Conservation (phyloP, 2,888 invertebrate genomes). For the Bimastos eiseni region DNA sequence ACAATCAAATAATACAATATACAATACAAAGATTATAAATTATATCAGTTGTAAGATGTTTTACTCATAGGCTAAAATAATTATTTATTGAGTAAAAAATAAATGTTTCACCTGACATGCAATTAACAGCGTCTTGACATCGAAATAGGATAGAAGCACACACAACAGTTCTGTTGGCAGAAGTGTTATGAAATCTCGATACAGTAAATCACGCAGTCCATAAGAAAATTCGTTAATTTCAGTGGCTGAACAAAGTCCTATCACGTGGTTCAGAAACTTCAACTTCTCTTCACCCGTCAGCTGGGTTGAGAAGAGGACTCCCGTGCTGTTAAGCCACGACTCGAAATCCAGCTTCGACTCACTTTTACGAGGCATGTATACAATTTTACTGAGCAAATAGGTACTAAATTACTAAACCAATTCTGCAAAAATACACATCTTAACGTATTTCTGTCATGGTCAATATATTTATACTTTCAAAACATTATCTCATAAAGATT, state of each 20-base stretch:
- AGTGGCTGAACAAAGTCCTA: not conserved
- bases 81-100: not conserved
- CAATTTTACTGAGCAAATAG: not conserved
- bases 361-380: not conserved
- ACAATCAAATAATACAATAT: no score
- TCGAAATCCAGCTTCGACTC: not conserved
- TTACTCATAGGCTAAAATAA: no score
- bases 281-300: not conserved
- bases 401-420: not conserved
- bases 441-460: not conserved
- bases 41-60: no score
- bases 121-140: not conserved
- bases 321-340: not conserved
- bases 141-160: not conserved
- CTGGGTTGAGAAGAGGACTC: not conserved
- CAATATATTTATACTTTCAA: not conserved
- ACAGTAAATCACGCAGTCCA: not conserved
- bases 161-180: not conserved
- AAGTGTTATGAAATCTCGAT: not conserved
- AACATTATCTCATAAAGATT: not conserved
- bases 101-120: not conserved
- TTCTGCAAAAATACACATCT: not conserved
- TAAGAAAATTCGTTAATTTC: not conserved
- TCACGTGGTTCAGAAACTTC: not conserved
- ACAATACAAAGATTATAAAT: no score